Conservation (phyloP, 2,113 vertebrate species). For the Microcebus jonahi region DNA sequence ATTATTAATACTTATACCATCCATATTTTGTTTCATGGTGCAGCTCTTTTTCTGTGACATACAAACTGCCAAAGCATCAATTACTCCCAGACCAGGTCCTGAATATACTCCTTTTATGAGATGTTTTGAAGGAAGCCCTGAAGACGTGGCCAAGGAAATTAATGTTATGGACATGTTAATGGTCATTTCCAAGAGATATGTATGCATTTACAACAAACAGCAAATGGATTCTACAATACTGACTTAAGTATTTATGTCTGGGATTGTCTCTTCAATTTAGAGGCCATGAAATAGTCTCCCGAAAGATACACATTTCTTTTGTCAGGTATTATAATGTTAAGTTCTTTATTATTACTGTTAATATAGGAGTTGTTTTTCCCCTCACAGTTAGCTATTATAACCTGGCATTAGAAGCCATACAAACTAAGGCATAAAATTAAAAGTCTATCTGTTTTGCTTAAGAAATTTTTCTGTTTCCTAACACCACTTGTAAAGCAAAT, state of each 20-base stretch:
- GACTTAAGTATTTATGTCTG: neutral
- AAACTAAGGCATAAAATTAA: neutral
- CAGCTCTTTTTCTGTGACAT: neutral
- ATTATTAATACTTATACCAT: neutral
- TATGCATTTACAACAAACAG: neutral
- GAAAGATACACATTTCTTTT: neutral
- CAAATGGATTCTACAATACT: fast-evolving
- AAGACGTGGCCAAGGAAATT: neutral
- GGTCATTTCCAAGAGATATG: neutral
- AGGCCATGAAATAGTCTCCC: neutral
- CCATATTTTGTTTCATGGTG: neutral
- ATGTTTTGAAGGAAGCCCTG: neutral
- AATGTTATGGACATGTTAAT: neutral
- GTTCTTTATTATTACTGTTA: neutral
- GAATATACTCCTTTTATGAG: neutral
- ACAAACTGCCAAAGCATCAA: neutral
- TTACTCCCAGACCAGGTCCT: neutral
- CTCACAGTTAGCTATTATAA: neutral
- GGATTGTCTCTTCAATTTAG: neutral
- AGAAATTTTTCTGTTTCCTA: neutral
- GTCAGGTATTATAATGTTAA: neutral
- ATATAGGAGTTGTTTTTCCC: neutral
- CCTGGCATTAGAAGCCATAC: neutral
- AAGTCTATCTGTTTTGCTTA: neutral
- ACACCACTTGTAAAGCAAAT: neutral